A percentile compares a stretch with the other conserved stretches of the same genome.
Evolutionary conservation across 2,797 vertebrate species (phyloP).

Genomic region (Craterocephalus amniculus): DNA sequence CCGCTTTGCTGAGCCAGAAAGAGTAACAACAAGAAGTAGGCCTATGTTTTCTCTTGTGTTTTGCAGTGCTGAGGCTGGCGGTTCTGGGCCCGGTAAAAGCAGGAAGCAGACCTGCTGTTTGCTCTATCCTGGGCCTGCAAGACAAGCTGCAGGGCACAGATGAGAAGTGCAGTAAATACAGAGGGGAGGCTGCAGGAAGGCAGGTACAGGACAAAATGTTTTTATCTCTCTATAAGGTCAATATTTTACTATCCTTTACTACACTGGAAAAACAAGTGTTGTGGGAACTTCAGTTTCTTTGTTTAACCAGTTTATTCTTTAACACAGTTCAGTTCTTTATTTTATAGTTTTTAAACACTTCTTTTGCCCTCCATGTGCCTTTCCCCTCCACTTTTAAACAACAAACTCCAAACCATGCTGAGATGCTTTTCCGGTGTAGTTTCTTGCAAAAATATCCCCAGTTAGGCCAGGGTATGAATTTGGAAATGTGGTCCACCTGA

Average conservation of each 20-base stretch:
- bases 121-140: slow-evolving; percentile 72
- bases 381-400: too few species aligned
- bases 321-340: background rate
- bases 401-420: background rate
- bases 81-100: slow-evolving; percentile 72
- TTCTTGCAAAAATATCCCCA: background rate
- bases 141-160: slow-evolving; percentile 36
- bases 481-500: too few species aligned
- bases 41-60: background rate
- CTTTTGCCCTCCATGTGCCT: too few species aligned
- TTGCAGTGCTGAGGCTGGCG: slow-evolving; percentile 78
- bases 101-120: slow-evolving; percentile 61
- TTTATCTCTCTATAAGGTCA: background rate
- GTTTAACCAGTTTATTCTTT: too few species aligned
- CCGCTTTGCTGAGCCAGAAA: background rate
- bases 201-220: slow-evolving; percentile 54
- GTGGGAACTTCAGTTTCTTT: too few species aligned
- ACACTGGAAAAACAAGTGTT: background rate
- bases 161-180: slow-evolving; percentile 57
- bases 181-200: slow-evolving; percentile 69
- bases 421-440: background rate
- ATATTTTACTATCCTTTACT: background rate
- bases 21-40: background rate
- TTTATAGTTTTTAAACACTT: background rate
- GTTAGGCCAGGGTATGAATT: too few species aligned